Percentiles rank a stretch among this genome's conserved stretches.
Conservation (phyloP, 2,797 vertebrate species). For the Hafferia zeledoni region DNA sequence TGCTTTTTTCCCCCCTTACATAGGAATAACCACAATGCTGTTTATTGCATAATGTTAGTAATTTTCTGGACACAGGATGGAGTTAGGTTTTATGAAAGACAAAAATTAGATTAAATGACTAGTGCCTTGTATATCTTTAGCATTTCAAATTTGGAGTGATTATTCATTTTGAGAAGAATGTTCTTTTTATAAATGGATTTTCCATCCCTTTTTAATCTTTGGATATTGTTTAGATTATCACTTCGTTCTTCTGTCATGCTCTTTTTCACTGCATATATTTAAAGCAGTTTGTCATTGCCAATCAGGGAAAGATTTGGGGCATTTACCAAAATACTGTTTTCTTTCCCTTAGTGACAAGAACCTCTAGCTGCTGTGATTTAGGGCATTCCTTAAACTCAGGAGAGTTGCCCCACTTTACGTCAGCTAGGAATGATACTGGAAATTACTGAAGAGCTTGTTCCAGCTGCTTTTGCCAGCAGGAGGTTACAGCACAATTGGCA, state of each 20-base stretch:
- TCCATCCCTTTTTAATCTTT: conserved; percentile 39
- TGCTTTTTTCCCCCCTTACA: neutral
- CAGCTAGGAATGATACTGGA: neutral
- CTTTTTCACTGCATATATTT: conserved; percentile 22
- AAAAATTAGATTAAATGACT: conserved; percentile 35
- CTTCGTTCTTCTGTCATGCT: neutral
- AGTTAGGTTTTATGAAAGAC: conserved; percentile 41
- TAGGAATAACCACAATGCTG: conserved; percentile 35
- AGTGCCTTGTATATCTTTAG: conserved; percentile 31
- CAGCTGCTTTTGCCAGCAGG: neutral
- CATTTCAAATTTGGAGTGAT: neutral
- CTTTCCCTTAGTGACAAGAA: neutral
- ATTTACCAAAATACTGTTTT: neutral
- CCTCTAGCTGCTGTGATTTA: neutral
- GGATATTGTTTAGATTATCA: conserved; percentile 33
- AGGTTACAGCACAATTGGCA: neutral
- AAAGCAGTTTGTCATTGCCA: neutral
- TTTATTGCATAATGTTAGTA: conserved; percentile 33
- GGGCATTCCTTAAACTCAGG: neutral
- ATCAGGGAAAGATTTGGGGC: neutral
- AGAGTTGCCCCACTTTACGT: neutral
- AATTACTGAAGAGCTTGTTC: neutral
- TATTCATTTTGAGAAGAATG: conserved; percentile 33
- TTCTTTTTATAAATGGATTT: conserved; percentile 58
- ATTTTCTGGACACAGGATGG: neutral